These are phyloP conservation scores for Digitonthophagus gazella DNA, from an alignment of 2,888 invertebrate species.

Conservation along the genomic window DNA sequence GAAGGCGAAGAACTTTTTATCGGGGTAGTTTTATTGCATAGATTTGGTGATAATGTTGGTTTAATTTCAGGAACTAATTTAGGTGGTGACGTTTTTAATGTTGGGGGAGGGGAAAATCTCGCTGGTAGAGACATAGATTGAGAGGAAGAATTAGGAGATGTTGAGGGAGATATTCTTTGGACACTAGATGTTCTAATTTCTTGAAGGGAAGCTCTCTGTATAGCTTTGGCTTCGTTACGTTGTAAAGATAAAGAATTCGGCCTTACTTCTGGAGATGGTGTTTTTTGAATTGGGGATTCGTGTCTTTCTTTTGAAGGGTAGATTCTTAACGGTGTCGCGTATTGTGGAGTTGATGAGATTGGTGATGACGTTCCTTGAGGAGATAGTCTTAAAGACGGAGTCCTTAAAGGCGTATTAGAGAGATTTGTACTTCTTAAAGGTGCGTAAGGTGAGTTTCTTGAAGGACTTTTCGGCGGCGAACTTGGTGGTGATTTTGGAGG, in stretches of 20 bases:
- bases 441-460: constrained; percentile 42
- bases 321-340: constrained; percentile 18
- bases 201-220: constrained; percentile 9
- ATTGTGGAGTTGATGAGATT: constrained; percentile 18
- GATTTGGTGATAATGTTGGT: constrained; percentile 29
- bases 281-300: constrained; percentile 17
- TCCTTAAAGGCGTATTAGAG: constrained; percentile 30
- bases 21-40: constrained; percentile 27
- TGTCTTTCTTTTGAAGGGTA: constrained; percentile 22
- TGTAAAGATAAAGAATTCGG: constrained; percentile 18
- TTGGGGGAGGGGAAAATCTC: constrained; percentile 29
- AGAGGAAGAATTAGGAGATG: constrained; percentile 15
- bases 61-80: constrained; percentile 33
- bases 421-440: constrained; percentile 43
- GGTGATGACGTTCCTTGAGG: constrained; percentile 22
- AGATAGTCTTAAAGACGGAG: constrained; percentile 12
- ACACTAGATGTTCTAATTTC: neutral
- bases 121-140: constrained; percentile 27
- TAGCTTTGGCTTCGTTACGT: neutral
- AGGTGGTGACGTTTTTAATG: constrained; percentile 17
- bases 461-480: constrained; percentile 43
- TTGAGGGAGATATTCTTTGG: constrained; percentile 3
- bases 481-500: constrained; percentile 44
- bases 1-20: constrained; percentile 26
- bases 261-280: constrained; percentile 17